Conservation (phyloP, 2,113 vertebrate genomes). For the Cryptomyrus ogoouensis region DNA sequence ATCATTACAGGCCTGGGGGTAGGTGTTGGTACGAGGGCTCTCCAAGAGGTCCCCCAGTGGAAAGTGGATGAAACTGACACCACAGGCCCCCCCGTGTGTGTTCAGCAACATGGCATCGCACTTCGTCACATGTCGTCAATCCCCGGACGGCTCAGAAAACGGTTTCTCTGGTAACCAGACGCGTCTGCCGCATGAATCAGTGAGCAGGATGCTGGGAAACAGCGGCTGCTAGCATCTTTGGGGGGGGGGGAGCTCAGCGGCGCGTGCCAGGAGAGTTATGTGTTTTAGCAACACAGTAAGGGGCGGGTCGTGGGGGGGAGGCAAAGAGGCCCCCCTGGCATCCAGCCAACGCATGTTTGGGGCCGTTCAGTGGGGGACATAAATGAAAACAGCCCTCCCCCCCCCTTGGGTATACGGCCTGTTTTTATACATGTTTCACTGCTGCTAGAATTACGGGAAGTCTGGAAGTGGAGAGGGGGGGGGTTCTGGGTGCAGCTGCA, state of each 20-base stretch:
- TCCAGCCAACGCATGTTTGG: conserved; percentile 23
- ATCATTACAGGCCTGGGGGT: not conserved
- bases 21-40: not conserved
- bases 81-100: not conserved
- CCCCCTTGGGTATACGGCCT: not conserved
- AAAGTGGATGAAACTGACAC: not conserved
- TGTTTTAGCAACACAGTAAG: conserved; percentile 14
- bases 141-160: not conserved
- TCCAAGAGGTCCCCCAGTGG: not conserved
- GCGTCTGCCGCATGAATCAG: not conserved
- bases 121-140: not conserved
- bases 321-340: conserved; percentile 6
- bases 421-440: not conserved
- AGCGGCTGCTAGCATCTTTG: not conserved
- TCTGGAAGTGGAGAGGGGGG: not conserved
- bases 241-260: not conserved
- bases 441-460: not conserved
- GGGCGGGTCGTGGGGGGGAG: not conserved
- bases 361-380: conserved; percentile 55
- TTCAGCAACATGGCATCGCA: not conserved
- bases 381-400: conserved; percentile 52
- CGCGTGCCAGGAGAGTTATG: not conserved
- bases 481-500: not conserved
- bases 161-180: not conserved
- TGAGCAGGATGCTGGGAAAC: not conserved